These are phyloP conservation scores for Triplophysa siluroides DNA, from an alignment of 2,113 vertebrate genomes.

Conservation along the genomic window DNA sequence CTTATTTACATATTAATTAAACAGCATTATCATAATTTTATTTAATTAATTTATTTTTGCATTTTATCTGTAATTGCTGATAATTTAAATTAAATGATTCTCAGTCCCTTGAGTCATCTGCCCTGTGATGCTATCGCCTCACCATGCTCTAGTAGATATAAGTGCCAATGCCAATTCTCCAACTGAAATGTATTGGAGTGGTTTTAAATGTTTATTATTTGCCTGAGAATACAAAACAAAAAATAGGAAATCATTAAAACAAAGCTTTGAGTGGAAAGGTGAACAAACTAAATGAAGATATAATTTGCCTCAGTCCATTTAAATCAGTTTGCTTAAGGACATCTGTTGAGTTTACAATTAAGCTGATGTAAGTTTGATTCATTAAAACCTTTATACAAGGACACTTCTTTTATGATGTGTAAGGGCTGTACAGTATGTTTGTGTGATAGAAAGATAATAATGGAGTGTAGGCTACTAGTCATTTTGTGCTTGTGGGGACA, in stretches of 20 bases:
- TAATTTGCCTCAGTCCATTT: not conserved
- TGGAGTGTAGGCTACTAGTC: not conserved
- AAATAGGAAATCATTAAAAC: not conserved
- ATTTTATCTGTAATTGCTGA: slow-evolving; percentile 32
- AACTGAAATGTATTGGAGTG: not conserved
- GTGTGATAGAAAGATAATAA: not conserved
- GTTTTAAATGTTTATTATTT: not conserved
- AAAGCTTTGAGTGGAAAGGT: not conserved
- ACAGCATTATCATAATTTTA: slow-evolving; percentile 6
- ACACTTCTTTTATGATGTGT: not conserved
- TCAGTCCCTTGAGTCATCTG: slow-evolving; percentile 6
- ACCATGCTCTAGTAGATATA: not conserved
- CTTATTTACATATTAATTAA: slow-evolving; percentile 37
- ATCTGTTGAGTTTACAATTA: slow-evolving; percentile 19
- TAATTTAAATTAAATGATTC: slow-evolving; percentile 25
- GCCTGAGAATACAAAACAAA: not conserved
- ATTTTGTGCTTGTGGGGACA: no score
- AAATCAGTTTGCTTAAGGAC: not conserved
- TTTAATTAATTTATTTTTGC: not conserved
- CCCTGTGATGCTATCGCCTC: not conserved
- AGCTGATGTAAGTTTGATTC: not conserved
- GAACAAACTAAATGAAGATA: not conserved
- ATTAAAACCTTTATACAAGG: not conserved
- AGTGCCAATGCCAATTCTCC: not conserved
- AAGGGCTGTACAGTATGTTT: not conserved